These are phyloP conservation scores for Ptilonorhynchus violaceus DNA, from an alignment of 2,113 vertebrate genomes.

Conservation along the genomic window DNA sequence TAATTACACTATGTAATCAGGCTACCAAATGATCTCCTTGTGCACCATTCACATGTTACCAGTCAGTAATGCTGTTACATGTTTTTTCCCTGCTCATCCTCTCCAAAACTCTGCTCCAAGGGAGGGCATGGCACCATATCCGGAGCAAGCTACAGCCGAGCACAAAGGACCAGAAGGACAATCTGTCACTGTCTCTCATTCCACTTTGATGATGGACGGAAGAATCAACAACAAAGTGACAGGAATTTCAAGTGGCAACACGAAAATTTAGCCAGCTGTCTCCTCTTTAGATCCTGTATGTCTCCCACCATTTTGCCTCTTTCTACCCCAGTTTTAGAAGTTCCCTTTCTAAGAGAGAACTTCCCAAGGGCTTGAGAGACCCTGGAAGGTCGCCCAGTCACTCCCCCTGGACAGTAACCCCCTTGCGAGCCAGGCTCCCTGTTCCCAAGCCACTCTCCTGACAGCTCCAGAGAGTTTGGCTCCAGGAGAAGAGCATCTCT, in stretches of 20 bases:
- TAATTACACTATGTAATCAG: background rate
- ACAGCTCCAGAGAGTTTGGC: background rate
- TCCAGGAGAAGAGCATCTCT: background rate
- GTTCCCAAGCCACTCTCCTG: background rate
- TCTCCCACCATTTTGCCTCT: background rate
- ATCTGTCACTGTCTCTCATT: background rate
- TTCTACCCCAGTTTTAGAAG: background rate
- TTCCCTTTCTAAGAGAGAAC: background rate
- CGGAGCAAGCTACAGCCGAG: background rate
- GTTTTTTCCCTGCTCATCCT: background rate
- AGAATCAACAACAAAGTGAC: background rate
- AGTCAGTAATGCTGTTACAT: background rate
- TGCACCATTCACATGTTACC: background rate
- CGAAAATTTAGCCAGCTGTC: background rate
- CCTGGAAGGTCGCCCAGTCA: background rate
- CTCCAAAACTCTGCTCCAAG: background rate
- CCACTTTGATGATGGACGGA: background rate
- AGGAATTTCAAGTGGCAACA: background rate
- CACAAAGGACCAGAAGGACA: background rate
- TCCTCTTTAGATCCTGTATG: background rate
- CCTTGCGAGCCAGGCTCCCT: background rate
- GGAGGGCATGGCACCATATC: background rate
- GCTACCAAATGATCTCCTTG: background rate
- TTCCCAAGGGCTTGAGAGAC: background rate
- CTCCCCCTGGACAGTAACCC: fast-evolving